Conservation (phyloP, 2,113 vertebrate genomes). For the Pachyramphus minor region DNA sequence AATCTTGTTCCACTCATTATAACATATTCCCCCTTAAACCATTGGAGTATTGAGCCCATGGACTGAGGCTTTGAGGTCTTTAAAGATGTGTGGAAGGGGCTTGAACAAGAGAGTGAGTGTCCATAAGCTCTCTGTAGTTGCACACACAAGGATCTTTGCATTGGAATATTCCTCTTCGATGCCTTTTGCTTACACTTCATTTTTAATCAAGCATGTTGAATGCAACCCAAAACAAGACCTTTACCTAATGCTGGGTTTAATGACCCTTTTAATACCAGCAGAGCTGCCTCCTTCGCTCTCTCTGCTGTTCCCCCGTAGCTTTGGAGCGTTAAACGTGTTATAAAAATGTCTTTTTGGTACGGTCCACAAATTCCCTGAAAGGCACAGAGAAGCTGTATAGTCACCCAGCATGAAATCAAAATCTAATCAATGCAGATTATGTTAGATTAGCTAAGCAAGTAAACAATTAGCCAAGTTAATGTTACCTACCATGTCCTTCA, state of each 20-base stretch:
- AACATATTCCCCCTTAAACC: background rate
- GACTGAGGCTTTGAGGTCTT: background rate
- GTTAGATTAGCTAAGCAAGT: constrained; percentile 59
- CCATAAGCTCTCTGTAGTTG: fast-evolving
- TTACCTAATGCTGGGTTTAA: constrained; percentile 81
- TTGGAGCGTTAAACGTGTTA: constrained; percentile 68
- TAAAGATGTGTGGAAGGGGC: background rate
- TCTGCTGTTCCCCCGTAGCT: constrained; percentile 69
- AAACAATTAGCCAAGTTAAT: constrained; percentile 63
- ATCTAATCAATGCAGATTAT: constrained; percentile 62
- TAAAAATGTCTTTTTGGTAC: constrained; percentile 71
- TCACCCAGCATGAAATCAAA: constrained; percentile 75
- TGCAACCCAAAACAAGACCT: constrained; percentile 79
- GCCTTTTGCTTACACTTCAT: constrained; percentile 77
- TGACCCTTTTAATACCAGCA: constrained; percentile 84
- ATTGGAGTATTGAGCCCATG: background rate
- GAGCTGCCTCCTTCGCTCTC: constrained; percentile 67
- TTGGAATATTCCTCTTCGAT: background rate
- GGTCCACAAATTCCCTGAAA: constrained; percentile 72
- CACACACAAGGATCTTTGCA: background rate
- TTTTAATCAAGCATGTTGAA: constrained; percentile 78
- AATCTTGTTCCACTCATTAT: fast-evolving
- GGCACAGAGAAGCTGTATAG: constrained; percentile 59
- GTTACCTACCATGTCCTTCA: constrained; percentile 66
- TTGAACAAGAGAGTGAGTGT: background rate